These are phyloP conservation scores for Vulpes vulpes DNA, from an alignment of 2,113 vertebrate genomes.

Conservation along the genomic window DNA sequence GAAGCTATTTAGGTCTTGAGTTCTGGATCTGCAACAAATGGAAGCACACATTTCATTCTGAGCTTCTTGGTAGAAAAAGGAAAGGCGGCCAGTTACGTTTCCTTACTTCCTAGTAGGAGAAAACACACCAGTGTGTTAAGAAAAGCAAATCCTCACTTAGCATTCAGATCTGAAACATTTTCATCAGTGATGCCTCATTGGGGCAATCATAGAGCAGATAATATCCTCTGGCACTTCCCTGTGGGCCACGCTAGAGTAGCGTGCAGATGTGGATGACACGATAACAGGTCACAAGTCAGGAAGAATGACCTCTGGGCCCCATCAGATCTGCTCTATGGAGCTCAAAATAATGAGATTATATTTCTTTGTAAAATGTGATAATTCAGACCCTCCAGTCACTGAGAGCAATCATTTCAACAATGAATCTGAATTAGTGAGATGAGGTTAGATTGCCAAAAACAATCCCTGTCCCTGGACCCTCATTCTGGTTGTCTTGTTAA, in stretches of 20 bases:
- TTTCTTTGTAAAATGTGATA: neutral
- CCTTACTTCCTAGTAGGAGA: neutral
- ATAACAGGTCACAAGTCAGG: neutral
- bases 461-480: neutral
- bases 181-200: neutral
- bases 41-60: neutral
- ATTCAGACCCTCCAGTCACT: too few relatives aligned
- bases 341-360: neutral
- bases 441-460: neutral
- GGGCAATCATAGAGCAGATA: accelerated
- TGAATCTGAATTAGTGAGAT: neutral
- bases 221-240: accelerated
- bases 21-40: neutral
- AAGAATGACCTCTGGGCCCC: too few relatives aligned
- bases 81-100: accelerated
- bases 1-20: neutral
- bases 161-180: neutral
- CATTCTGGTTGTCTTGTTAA: neutral
- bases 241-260: accelerated
- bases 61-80: neutral
- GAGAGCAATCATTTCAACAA: neutral
- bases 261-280: accelerated
- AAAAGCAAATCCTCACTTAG: neutral
- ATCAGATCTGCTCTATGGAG: neutral
- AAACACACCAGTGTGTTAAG: accelerated